Conservation (phyloP, 2,113 vertebrate genomes). For the Eudyptes chrysolophus region DNA sequence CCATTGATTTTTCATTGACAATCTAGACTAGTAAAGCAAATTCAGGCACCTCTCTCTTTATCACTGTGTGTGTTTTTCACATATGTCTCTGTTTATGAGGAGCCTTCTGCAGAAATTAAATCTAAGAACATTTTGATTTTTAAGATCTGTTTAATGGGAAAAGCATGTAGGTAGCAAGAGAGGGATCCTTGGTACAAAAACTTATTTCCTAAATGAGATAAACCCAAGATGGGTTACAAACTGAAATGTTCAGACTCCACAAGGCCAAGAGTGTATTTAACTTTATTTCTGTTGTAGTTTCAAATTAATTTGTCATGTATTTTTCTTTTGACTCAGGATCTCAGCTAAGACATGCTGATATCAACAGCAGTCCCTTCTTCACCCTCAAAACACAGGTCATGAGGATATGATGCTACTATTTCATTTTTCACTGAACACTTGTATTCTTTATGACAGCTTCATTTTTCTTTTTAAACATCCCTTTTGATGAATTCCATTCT, state of each 20-base stretch:
- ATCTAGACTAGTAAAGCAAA: background rate
- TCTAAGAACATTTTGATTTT: background rate
- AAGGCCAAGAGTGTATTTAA: background rate
- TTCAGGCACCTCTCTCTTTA: background rate
- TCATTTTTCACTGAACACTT: background rate
- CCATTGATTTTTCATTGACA: constrained; percentile 20
- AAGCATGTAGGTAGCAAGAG: background rate
- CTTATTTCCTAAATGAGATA: background rate
- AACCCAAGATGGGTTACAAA: background rate
- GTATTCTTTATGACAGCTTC: background rate
- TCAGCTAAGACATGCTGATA: background rate
- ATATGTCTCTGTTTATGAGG: background rate
- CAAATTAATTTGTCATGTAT: background rate
- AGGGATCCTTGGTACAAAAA: background rate
- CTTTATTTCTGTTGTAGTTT: background rate
- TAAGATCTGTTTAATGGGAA: background rate
- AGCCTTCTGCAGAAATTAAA: background rate
- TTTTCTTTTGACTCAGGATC: background rate
- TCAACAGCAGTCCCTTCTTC: background rate
- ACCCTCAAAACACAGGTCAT: background rate
- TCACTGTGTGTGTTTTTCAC: background rate
- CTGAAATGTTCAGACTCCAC: background rate
- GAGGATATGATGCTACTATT: background rate
- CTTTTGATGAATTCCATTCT: background rate
- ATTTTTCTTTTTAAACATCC: background rate